phyloP scores from a whole-genome alignment of 2,888 invertebrate genomes.

The Spodoptera picta region DNA sequence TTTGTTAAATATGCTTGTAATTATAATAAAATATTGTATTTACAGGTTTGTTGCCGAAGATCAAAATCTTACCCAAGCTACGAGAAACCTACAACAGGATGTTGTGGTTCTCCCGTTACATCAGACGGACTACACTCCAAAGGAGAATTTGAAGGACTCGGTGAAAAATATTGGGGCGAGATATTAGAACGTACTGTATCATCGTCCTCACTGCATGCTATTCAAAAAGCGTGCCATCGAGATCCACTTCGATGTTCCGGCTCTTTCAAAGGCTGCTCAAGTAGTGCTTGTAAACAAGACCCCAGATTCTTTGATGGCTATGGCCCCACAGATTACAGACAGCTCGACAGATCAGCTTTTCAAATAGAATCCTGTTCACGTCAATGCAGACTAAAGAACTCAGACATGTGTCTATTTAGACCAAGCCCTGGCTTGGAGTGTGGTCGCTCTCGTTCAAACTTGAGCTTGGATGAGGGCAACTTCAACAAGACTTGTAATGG shows the following conservation, averaged over 20 bases:
- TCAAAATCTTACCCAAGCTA: conserved; percentile 76
- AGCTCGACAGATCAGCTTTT: conserved; percentile 82
- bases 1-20: neutral
- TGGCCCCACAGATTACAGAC: conserved; percentile 80
- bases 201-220: conserved; percentile 92
- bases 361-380: conserved; percentile 85
- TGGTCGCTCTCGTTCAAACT: conserved; percentile 83
- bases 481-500: conserved; percentile 85
- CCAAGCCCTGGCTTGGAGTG: conserved; percentile 81
- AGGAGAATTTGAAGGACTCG: conserved; percentile 90
- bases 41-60: conserved; percentile 83
- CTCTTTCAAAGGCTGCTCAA: conserved; percentile 84
- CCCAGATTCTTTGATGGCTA: conserved; percentile 83
- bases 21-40: conserved; percentile 20
- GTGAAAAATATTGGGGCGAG: conserved; percentile 93
- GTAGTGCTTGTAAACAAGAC: conserved; percentile 79
- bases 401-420: conserved; percentile 84
- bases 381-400: conserved; percentile 84
- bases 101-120: conserved; percentile 83
- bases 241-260: conserved; percentile 81
- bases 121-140: conserved; percentile 86
- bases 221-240: conserved; percentile 88
- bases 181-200: conserved; percentile 93
- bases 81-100: conserved; percentile 81
- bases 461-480: conserved; percentile 85